phyloP scores from a whole-genome alignment of 2,113 vertebrate species.

The Astatotilapia flaviijosephi region DNA sequence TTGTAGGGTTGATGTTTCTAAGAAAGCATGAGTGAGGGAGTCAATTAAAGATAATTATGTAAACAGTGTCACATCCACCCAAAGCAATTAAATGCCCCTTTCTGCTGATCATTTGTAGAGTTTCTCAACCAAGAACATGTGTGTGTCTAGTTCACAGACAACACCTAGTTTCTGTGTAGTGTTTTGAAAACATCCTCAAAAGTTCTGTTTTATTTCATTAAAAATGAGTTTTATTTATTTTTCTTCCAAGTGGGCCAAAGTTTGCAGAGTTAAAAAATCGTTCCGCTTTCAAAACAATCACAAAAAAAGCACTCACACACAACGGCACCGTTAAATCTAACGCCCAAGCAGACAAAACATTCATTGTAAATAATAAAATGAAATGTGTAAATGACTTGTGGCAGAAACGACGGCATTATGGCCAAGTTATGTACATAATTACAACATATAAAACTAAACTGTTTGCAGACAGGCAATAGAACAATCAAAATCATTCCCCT shows the following conservation, averaged over 20 bases:
- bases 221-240: constrained; percentile 45
- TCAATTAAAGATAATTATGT: constrained; percentile 49
- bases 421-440: constrained; percentile 51
- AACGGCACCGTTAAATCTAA: neutral
- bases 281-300: neutral
- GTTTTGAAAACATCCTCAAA: neutral
- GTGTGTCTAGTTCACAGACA: neutral
- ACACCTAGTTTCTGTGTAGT: neutral
- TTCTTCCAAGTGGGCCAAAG: neutral
- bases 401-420: neutral
- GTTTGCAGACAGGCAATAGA: neutral
- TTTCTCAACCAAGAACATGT: neutral
- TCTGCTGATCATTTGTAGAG: neutral
- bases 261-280: neutral
- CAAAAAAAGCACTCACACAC: neutral
- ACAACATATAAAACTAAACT: constrained; percentile 8
- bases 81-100: neutral
- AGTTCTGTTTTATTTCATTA: constrained; percentile 27
- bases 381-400: neutral
- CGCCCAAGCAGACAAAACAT: neutral
- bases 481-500: neutral
- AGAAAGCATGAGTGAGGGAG: constrained; percentile 3
- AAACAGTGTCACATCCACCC: constrained; percentile 2
- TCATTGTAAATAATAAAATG: neutral
- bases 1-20: neutral